phyloP scores from a whole-genome alignment of 2,797 vertebrate species.

The Pipistrellus kuhlii region DNA sequence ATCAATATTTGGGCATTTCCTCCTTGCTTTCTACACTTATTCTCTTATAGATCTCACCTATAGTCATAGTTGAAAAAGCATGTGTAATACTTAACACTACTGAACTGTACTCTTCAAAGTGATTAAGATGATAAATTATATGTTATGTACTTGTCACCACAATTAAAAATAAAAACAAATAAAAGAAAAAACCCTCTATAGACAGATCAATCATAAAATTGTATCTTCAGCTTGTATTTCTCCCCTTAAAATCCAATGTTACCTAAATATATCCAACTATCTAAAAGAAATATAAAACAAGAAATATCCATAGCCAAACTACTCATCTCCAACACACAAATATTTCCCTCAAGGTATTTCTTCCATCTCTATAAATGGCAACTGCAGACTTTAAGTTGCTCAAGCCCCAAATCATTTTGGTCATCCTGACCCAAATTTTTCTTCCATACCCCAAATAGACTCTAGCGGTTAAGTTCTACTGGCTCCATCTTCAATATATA shows the following conservation, averaged over 20 bases:
- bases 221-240: background rate
- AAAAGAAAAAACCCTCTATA: slow-evolving; percentile 11
- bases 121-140: background rate
- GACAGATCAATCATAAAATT: slow-evolving; percentile 32
- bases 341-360: background rate
- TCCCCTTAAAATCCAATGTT: background rate
- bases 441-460: background rate
- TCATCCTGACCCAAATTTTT: background rate
- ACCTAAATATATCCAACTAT: background rate
- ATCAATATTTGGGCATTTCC: background rate
- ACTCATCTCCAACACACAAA: background rate
- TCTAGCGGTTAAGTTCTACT: background rate
- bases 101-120: slow-evolving; percentile 12
- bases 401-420: background rate
- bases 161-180: background rate
- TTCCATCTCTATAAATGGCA: background rate
- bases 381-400: background rate
- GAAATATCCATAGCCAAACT: slow-evolving; percentile 1
- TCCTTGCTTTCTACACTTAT: background rate
- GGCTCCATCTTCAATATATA: background rate
- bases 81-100: slow-evolving; percentile 21
- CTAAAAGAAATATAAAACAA: slow-evolving; percentile 4
- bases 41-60: background rate
- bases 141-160: background rate
- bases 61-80: background rate